A percentile compares a stretch with the other conserved stretches of the same genome.
Evolutionary conservation across 2,888 invertebrate genomes (phyloP).

Genomic region (Monoplex corrugatus): DNA sequence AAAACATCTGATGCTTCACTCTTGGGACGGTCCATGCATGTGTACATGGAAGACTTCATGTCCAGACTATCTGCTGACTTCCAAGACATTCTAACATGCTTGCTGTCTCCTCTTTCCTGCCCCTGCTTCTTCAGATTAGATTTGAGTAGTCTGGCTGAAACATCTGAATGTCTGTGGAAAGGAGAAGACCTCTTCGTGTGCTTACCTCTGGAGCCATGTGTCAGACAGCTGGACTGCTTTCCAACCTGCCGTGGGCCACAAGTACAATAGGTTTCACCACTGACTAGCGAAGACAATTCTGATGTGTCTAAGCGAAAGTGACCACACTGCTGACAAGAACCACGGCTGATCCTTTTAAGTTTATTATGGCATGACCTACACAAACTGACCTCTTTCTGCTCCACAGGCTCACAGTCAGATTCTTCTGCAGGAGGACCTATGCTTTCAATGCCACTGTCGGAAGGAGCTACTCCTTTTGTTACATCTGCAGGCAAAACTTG

Average conservation of each 20-base stretch:
- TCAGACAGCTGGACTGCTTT: slow-evolving; percentile 42
- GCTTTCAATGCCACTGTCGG: slow-evolving; percentile 73
- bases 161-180: slow-evolving; percentile 66
- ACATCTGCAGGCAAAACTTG: background rate
- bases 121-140: slow-evolving; percentile 50
- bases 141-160: slow-evolving; percentile 65
- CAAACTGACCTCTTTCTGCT: slow-evolving; percentile 32
- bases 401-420: background rate
- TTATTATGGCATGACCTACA: slow-evolving; percentile 46
- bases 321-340: slow-evolving; percentile 54
- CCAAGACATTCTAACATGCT: slow-evolving; percentile 68
- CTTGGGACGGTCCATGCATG: slow-evolving; percentile 67
- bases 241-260: slow-evolving; percentile 57
- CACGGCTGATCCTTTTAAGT: slow-evolving; percentile 47
- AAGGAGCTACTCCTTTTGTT: slow-evolving; percentile 61
- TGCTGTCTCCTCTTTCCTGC: slow-evolving; percentile 57
- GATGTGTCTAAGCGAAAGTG: slow-evolving; percentile 44
- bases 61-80: slow-evolving; percentile 73
- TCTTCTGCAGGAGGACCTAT: slow-evolving; percentile 57
- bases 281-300: slow-evolving; percentile 16
- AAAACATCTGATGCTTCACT: slow-evolving; percentile 69
- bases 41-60: slow-evolving; percentile 64
- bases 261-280: slow-evolving; percentile 54
- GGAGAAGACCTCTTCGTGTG: slow-evolving; percentile 48
- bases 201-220: slow-evolving; percentile 47